Base-by-base conservation (phyloP, 2,797 vertebrate genomes). In the Danio albolineatus region DNA sequence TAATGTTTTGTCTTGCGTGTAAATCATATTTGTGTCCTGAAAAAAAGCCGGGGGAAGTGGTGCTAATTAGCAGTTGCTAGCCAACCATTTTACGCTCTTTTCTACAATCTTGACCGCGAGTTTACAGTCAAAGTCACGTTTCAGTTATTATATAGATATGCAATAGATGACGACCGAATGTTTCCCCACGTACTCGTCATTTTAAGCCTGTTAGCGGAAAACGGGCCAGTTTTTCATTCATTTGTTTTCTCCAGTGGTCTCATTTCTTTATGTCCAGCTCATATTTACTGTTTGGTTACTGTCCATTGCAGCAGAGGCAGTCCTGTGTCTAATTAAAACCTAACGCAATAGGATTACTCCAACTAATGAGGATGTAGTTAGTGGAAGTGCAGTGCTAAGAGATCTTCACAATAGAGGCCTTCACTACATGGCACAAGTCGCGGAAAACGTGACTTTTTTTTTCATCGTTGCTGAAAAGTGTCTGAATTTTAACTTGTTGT, bases 281-380 rank as follows among this genome's bases (percentile, higher is more conserved):
- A 21, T 7, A 10, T 21, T 17, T 48, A 5, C n/a, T 51, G 38
- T 44, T 53, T 54, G 14, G 10, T 16, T 39, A 70, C 10, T 46
- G 62, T 78, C 36, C 6, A 8, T 64, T 43, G 19, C n/a, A 54
- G 44, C 13, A 16, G 10, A 13, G 12, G 36, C 69, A 70, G 14
- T 17, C 65, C 12, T 41, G 46, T 71, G 44, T 14, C 56, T 54
- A 76, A 65, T 54, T 71, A 51, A 78, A 61, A 60, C 17, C 5
- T 17, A 57, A 62, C 69, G 62, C 4, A 56, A 9, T 60, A 80
- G 80, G 88, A 88, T 83, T 80, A 74, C 12, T 89, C 76, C 72
- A 85, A 61, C 73, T 86, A 87, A 88, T 84, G 81, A 69, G 82
- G 85, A 87, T 89, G 85, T 87, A 85, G 72, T 48, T 71, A 76